phyloP scores from a whole-genome alignment of 1,140 invertebrate species.

The Meteorus sp. region DNA sequence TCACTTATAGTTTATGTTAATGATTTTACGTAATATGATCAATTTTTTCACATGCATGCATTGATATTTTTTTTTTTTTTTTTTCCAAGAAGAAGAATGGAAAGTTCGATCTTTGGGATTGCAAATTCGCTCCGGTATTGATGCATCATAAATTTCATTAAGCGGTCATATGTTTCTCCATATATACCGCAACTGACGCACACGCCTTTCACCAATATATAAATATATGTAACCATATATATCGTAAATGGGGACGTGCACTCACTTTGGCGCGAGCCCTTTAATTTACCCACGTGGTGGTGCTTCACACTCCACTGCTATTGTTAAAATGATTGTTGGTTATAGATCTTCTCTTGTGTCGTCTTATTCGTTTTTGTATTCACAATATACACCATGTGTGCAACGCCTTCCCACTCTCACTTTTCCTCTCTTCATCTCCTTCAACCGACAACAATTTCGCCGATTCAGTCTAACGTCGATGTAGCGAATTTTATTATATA shows the following conservation, averaged over 20 bases:
- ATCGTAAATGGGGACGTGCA: background rate
- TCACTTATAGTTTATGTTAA: no score
- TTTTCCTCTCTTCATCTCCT: no score
- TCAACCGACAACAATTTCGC: no score
- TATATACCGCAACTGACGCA: slow-evolving; percentile 4
- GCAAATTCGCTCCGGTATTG: no score
- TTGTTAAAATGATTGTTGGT: slow-evolving; percentile 54
- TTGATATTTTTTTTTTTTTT: no score
- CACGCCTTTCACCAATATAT: slow-evolving; percentile 14
- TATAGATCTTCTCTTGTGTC: slow-evolving; percentile 16
- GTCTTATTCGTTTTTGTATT: background rate
- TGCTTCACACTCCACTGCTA: slow-evolving; percentile 48
- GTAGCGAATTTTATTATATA: background rate
- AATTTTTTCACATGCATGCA: no score
- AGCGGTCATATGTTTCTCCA: no score
- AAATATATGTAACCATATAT: slow-evolving; percentile 29
- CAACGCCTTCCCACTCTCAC: no score
- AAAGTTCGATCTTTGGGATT: no score
- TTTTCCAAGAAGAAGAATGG: no score
- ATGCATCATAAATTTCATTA: no score
- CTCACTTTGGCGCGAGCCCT: slow-evolving; percentile 36
- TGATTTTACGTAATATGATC: no score
- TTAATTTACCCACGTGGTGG: slow-evolving; percentile 52
- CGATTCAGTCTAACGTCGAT: background rate
- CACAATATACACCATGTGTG: slow-evolving; percentile 6